Conservation (phyloP, 2,113 vertebrate genomes). For the Danio rerio region GRCz12tu NC_133196.1:20334001-20334500, state of each 20-base stretch:
- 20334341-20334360: neutral
- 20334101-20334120: slow-evolving; percentile 69
- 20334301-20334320: neutral
- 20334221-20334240: slow-evolving; percentile 43
- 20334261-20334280: neutral
- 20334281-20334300: neutral
- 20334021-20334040: neutral
- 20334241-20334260: slow-evolving; percentile 47
- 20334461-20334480: neutral
- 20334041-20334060: neutral
- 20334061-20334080: slow-evolving; percentile 31
- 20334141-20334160: slow-evolving; percentile 56
- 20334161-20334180: slow-evolving; percentile 24
- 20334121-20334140: slow-evolving; percentile 67
- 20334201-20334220: slow-evolving; percentile 13
- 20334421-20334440: neutral
- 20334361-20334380: neutral
- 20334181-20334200: slow-evolving; percentile 48
- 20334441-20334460: neutral
- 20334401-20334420: neutral
- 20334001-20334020: neutral
- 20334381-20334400: neutral
- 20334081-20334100: slow-evolving; percentile 69
- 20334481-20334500: neutral
- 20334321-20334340: neutral